Percentiles rank a stretch among this genome's conserved stretches.
Conservation (phyloP, 2,888 invertebrate genomes). For the Synergus japonicus region DNA sequence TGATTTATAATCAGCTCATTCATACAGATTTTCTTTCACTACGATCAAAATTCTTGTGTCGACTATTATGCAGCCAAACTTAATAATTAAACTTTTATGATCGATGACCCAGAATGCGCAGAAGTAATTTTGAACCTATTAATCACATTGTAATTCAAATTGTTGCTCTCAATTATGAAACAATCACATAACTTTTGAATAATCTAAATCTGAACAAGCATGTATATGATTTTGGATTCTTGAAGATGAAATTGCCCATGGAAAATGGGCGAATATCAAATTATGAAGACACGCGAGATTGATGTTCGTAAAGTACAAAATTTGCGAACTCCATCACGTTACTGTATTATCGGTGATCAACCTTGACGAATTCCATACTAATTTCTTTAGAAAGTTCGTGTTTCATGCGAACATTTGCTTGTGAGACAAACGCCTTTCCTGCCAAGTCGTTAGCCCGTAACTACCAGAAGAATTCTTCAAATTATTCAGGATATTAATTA, state of each 20-base stretch:
- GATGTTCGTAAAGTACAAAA: slow-evolving; percentile 54
- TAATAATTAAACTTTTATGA: slow-evolving; percentile 15
- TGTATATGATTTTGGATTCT: neutral
- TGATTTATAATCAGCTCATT: neutral
- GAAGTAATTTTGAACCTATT: slow-evolving; percentile 5
- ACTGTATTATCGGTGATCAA: slow-evolving; percentile 59
- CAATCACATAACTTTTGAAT: neutral
- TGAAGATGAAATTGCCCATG: neutral
- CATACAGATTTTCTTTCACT: neutral
- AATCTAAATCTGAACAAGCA: too few relatives aligned
- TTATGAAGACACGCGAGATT: slow-evolving; percentile 65
- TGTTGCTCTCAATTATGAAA: neutral
- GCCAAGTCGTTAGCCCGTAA: slow-evolving; percentile 27
- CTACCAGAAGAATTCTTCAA: neutral
- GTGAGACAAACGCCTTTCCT: slow-evolving; percentile 16
- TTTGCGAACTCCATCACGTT: slow-evolving; percentile 55
- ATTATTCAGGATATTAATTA: slow-evolving; percentile 2
- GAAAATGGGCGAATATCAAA: slow-evolving; percentile 58
- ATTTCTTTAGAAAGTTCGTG: slow-evolving; percentile 55
- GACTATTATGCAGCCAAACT: neutral
- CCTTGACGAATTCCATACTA: slow-evolving; percentile 63
- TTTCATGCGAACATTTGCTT: slow-evolving; percentile 52
- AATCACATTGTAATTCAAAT: neutral
- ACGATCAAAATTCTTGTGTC: neutral
- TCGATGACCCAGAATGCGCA: slow-evolving; percentile 17